Conservation (phyloP, 1,140 invertebrate genomes). For the Leucophenga varia region DNA sequence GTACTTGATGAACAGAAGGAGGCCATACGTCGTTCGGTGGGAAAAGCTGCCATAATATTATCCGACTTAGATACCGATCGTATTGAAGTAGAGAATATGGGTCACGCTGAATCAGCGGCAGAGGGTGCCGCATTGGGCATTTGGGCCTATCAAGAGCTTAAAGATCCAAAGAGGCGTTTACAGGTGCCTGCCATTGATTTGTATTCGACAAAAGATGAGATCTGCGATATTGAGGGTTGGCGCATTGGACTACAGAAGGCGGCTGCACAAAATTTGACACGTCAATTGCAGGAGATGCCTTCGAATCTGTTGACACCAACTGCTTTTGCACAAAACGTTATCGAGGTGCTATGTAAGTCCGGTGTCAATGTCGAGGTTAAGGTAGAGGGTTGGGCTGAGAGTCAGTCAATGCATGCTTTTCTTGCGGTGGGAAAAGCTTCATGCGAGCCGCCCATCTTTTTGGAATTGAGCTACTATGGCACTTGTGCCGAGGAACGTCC, state of each 20-base stretch:
- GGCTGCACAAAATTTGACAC: conserved; percentile 80
- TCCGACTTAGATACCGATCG: conserved; percentile 61
- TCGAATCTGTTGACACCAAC: conserved; percentile 86
- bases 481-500: conserved; percentile 45
- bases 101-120: conserved; percentile 73
- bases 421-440: conserved; percentile 78
- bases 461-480: conserved; percentile 68
- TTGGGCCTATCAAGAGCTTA: conserved; percentile 55
- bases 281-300: conserved; percentile 78
- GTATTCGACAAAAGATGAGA: conserved; percentile 55
- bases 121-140: conserved; percentile 68
- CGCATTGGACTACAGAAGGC: conserved; percentile 71
- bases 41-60: conserved; percentile 60
- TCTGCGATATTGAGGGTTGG: conserved; percentile 66
- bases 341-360: conserved; percentile 59
- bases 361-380: conserved; percentile 65
- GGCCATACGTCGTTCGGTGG: conserved; percentile 68
- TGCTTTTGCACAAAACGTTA: conserved; percentile 72
- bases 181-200: conserved; percentile 44
- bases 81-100: conserved; percentile 70
- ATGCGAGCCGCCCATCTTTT: conserved; percentile 71
- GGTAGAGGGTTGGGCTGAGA: conserved; percentile 68
- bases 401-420: conserved; percentile 76
- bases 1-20: conserved; percentile 69
- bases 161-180: conserved; percentile 35